Evolutionary conservation across 2,113 vertebrate genomes (phyloP).

Genomic region (Oreocharis arfaki): DNA sequence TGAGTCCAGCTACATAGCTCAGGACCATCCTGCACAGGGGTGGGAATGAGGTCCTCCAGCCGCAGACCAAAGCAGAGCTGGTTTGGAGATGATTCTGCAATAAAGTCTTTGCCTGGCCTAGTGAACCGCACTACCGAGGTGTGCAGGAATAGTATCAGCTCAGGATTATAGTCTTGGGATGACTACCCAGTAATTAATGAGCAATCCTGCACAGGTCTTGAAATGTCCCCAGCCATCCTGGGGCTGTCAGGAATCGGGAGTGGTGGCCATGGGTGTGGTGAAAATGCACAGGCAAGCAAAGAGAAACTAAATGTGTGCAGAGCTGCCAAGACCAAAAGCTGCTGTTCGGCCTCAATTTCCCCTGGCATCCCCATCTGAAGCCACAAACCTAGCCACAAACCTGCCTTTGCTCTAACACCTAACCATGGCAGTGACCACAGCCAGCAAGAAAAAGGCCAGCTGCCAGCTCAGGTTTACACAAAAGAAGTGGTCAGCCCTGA

Average conservation of each 20-base stretch:
- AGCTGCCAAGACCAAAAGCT: not conserved
- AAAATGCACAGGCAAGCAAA: not conserved
- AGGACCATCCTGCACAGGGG: not conserved
- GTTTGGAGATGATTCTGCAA: not conserved
- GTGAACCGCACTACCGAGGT: not conserved
- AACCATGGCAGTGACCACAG: not conserved
- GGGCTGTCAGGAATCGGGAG: not conserved
- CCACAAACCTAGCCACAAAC: not conserved
- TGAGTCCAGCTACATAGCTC: not conserved
- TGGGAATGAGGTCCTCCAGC: not conserved
- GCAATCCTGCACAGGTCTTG: not conserved
- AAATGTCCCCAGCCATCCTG: not conserved
- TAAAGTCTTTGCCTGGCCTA: not conserved
- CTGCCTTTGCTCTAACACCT: not conserved
- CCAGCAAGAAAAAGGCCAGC: not conserved
- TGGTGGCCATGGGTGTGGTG: not conserved
- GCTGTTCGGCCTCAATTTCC: not conserved
- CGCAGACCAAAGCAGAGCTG: not conserved
- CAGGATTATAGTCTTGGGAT: not conserved
- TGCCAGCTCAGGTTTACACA: not conserved
- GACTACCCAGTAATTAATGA: not conserved
- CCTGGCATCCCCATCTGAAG: not conserved
- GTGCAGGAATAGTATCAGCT: not conserved
- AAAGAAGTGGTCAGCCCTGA: not conserved
- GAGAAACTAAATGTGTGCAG: not conserved